phyloP scores from a whole-genome alignment of 2,797 vertebrate genomes.

The Pempheris klunzingeri region DNA sequence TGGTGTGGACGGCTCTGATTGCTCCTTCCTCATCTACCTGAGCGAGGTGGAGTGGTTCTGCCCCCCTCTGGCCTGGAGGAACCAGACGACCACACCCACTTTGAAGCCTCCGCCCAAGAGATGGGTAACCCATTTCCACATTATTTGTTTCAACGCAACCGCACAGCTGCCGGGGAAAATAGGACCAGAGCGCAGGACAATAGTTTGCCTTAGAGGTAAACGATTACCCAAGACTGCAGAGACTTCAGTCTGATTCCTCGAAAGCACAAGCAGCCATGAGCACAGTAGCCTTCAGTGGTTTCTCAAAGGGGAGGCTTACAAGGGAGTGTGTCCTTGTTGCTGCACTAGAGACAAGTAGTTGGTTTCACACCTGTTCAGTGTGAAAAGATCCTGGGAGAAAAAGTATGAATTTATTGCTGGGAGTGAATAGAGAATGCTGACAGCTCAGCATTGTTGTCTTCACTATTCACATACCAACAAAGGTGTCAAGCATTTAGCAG shows the following conservation, averaged over 20 bases:
- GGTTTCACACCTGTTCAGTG: not conserved
- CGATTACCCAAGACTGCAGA: not conserved
- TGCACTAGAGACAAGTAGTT: not conserved
- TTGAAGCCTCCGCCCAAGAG: conserved; percentile 79
- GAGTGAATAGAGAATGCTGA: not conserved
- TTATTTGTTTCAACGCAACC: not conserved
- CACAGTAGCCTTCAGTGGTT: not conserved
- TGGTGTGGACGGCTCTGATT: conserved; percentile 95
- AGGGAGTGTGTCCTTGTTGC: not conserved
- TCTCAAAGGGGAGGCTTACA: not conserved
- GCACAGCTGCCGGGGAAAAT: not conserved
- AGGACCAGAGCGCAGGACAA: not conserved
- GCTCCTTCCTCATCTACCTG: conserved; percentile 97
- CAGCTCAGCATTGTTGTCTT: not conserved
- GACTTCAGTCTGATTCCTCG: not conserved
- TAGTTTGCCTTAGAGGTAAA: conserved; percentile 2
- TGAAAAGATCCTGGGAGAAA: not conserved
- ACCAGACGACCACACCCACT: conserved; percentile 84
- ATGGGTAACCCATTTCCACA: conserved; percentile 82
- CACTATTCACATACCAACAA: not conserved
- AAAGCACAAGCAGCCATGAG: not conserved
- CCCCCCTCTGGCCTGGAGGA: conserved; percentile 92
- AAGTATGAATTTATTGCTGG: not conserved
- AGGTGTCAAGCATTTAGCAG: not conserved
- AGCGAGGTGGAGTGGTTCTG: conserved; percentile 99